These are phyloP conservation scores for Origma solitaria DNA, from an alignment of 2,113 vertebrate genomes.

Conservation along the genomic window DNA sequence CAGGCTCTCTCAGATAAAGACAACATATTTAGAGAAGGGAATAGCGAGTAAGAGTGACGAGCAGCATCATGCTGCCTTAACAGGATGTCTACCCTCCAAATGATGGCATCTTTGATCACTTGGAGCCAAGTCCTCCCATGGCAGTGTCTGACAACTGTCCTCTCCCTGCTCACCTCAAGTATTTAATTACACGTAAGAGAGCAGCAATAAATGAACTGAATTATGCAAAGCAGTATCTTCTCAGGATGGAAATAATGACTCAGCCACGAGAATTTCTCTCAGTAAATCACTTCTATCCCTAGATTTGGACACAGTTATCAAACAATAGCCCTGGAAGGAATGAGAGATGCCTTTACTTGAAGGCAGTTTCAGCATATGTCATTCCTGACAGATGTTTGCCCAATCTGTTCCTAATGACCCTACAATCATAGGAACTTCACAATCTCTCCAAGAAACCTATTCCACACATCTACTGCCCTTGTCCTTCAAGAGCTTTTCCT, in stretches of 20 bases:
- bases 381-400: neutral
- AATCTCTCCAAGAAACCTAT: neutral
- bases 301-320: neutral
- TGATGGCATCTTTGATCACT: neutral
- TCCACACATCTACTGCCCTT: neutral
- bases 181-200: neutral
- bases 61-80: neutral
- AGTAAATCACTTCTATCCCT: neutral
- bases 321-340: neutral
- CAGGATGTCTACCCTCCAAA: neutral
- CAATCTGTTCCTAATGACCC: neutral
- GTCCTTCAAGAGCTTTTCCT: neutral
- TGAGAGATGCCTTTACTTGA: neutral
- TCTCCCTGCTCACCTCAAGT: neutral
- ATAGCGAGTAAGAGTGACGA: neutral
- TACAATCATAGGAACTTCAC: neutral
- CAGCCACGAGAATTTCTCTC: neutral
- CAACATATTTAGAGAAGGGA: constrained; percentile 17
- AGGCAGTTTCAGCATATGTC: neutral
- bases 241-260: neutral
- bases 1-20: constrained; percentile 25
- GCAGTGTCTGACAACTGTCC: neutral
- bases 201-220: neutral
- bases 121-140: neutral
- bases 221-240: neutral